Conservation (phyloP, 2,888 invertebrate genomes). For the Leptodirus hochenwartii region DNA sequence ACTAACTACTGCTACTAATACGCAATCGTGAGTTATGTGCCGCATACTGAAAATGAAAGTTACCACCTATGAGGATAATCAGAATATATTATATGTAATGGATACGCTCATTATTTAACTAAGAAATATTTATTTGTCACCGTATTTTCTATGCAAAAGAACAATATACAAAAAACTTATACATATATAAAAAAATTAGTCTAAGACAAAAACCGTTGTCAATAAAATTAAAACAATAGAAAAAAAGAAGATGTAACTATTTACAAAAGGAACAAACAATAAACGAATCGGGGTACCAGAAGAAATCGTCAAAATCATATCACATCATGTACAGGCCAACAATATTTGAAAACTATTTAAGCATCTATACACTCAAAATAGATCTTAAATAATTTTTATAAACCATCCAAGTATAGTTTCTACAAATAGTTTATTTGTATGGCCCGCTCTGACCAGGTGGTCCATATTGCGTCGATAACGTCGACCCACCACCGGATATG, state of each 20-base stretch:
- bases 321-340: too few relatives aligned
- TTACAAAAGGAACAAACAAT: slow-evolving; percentile 1
- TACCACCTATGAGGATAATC: too few relatives aligned
- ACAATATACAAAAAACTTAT: slow-evolving; percentile 16
- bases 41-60: too few relatives aligned
- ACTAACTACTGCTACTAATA: too few relatives aligned
- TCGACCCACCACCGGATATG: slow-evolving; percentile 9
- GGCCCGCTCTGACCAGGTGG: slow-evolving; percentile 24
- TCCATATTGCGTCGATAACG: slow-evolving; percentile 19
- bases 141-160: slow-evolving; percentile 20
- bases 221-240: slow-evolving; percentile 5
- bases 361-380: too few relatives aligned
- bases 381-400: too few relatives aligned
- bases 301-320: too few relatives aligned
- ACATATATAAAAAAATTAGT: slow-evolving; percentile 11
- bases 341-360: too few relatives aligned
- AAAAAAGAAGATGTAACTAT: background rate
- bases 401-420: slow-evolving; percentile 11
- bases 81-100: too few relatives aligned
- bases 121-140: slow-evolving; percentile 27
- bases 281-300: too few relatives aligned
- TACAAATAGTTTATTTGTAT: slow-evolving; percentile 14
- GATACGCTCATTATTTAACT: too few relatives aligned
- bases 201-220: slow-evolving; percentile 5
- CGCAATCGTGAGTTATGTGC: too few relatives aligned